Base-by-base conservation (phyloP, 2,888 invertebrate species). In the Calliphora vomitoria region DNA sequence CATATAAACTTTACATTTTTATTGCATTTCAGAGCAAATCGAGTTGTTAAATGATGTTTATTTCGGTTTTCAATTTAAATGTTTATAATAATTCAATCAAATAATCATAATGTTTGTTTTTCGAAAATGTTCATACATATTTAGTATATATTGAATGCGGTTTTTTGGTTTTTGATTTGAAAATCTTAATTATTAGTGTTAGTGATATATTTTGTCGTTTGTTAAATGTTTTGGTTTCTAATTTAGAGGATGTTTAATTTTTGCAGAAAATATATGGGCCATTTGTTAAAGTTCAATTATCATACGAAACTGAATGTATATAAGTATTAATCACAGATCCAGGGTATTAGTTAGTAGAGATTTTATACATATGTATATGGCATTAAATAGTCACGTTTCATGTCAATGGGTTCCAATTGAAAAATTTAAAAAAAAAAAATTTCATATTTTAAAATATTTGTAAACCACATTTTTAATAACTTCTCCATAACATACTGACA, bases 71-170 rank as follows among this genome's bases (percentile, higher is more conserved):
- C 74, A 80, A 80, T 75, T 86, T 86, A 80, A 71, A 81, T 81
- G 75, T 75, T 85, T 82, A 82, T 79, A 81, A 78, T 87, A 87
- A 85, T 87, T 87, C 87, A 87, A 87, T 85, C 87, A 87, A 79
- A 87, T 82, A 85, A 82, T 87, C 75, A 74, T 79, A 75, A 75
- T 62, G 79, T 47, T 44, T 69, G 13, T 2, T 44, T 41, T 66
- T 58, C 8, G 18, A 53, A 66, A 60, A 80, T 15, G 8, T 53
- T 35, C n/a, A 53, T 68, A 35, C 60, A 20, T 44, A 13, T 13
- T 3, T 44, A 44, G 4, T 6, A n/a, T 13, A 44, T 53, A 80
- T 69, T 82, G 60, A 44, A 69, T 76, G 60, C 62, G 47, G 50
- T 55, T 62, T 75, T 64, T 31, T 35, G 35, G 8, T 4, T 8